phyloP scores from a whole-genome alignment of 2,797 vertebrate species.

The Serranus cabrilla region DNA sequence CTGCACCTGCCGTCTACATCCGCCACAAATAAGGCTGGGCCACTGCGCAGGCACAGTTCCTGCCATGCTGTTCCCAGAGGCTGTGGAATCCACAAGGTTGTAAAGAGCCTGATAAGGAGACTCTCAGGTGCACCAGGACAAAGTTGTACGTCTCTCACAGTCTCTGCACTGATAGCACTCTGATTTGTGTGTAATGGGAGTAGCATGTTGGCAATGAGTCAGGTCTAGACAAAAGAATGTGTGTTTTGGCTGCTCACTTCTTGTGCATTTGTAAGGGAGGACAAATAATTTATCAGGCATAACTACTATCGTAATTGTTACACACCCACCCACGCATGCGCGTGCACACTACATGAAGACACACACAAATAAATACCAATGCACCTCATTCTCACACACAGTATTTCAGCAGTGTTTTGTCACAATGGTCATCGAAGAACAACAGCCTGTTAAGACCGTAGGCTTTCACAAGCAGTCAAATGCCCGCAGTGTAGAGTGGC shows the following conservation, averaged over 20 bases:
- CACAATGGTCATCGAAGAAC: conserved; percentile 22
- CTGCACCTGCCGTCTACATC: conserved; percentile 77
- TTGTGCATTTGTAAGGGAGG: conserved; percentile 64
- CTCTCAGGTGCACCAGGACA: conserved; percentile 65
- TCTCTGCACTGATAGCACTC: conserved; percentile 66
- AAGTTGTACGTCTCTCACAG: conserved; percentile 67
- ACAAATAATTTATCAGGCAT: conserved; percentile 77
- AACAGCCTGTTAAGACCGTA: conserved; percentile 44
- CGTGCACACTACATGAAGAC: neutral
- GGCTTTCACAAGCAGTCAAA: conserved; percentile 48
- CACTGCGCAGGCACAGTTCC: conserved; percentile 34
- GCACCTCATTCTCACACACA: conserved; percentile 40
- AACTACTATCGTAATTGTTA: conserved; percentile 57
- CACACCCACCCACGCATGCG: conserved; percentile 24
- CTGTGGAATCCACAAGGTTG: conserved; percentile 66
- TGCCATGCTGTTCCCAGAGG: conserved; percentile 63
- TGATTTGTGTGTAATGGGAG: conserved; percentile 78
- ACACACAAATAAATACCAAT: conserved; percentile 19
- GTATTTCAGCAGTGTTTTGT: conserved; percentile 19
- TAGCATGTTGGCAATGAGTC: conserved; percentile 77
- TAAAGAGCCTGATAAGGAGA: conserved; percentile 76
- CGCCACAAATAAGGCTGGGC: conserved; percentile 53
- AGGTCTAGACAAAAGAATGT: conserved; percentile 86
- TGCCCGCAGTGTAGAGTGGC: conserved; percentile 25
- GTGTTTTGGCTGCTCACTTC: conserved; percentile 81